Evolutionary conservation across 2,797 vertebrate species (phyloP), one percentile per base, ranked within the genome.

Genomic region (Catamblyrhynchus diadema): DNA sequence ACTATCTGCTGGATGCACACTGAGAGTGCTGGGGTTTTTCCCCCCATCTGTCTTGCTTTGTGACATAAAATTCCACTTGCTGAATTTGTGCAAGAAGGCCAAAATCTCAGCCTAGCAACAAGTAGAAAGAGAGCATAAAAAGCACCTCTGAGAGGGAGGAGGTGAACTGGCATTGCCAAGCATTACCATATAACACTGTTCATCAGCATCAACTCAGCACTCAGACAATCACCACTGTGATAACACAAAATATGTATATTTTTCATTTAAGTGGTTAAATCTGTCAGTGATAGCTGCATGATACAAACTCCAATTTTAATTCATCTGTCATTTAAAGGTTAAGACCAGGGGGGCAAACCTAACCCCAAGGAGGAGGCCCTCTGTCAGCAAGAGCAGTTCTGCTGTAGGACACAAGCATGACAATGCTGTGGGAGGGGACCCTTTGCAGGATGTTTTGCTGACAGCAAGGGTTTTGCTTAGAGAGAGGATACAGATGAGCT

Each of bases 11-110:
- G 79, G 71, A 77, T 12, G 32, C 22, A 75, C 27, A 44, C 7
- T 22, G 27, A 75, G 7, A 62, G n/a, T 8, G 17, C 8, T 44
- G 14, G 19, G 2, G 0, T 2, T 59, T 18, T 7, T 6, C 5
- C 3, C 10, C 15, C 12, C 4, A 14, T 21, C 30, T 10, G 7
- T n/a, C 56, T 72, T 54, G 18, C 27, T 86, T 81, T 83, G 42
- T 72, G 44, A 75, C 35, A 24, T n/a, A 57, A 93, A 84, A 84
- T 78, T 30, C 24, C 20, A 32, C 67, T 81, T n/a, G 50, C 8
- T 57, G 60, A 51, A 81, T 60, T 64, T 56, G 33, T 72, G 35
- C 48, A 85, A 71, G 62, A 85, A 73, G 41, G 48, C 47, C 12
- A 15, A 13, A 67, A 78, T 39, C 45, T 83, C 25, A 45, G 41